Evolutionary conservation across 2,797 vertebrate species (phyloP).

Genomic region (Syncerus caffer): DNA sequence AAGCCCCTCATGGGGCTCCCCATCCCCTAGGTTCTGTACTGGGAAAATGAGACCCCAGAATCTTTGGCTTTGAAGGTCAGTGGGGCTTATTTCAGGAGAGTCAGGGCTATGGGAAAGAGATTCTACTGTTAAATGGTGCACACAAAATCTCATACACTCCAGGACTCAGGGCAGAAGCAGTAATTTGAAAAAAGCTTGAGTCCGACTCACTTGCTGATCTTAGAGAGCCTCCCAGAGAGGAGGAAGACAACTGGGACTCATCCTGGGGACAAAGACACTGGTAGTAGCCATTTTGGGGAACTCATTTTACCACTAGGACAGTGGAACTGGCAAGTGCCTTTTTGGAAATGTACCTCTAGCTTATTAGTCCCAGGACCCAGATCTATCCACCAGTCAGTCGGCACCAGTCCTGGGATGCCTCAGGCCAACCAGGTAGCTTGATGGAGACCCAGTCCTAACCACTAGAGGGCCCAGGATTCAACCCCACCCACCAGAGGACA

Average conservation of each 20-base stretch:
- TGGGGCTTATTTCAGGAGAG: not conserved
- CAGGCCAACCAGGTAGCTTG: not conserved
- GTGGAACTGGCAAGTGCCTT: not conserved
- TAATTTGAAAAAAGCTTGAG: not conserved
- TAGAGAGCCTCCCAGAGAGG: not conserved
- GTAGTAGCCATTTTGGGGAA: not conserved
- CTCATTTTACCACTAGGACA: not conserved
- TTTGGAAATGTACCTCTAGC: not conserved
- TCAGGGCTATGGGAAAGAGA: not conserved
- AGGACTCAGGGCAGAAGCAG: not conserved
- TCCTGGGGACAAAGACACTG: not conserved
- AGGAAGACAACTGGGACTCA: not conserved
- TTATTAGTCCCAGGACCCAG: not conserved
- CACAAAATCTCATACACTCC: not conserved
- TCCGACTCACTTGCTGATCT: not conserved
- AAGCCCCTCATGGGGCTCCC: not conserved
- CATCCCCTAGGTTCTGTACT: not conserved
- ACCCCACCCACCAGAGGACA: not conserved
- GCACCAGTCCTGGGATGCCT: not conserved
- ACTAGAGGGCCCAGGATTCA: not conserved
- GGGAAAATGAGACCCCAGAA: not conserved
- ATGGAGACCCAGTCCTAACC: not conserved
- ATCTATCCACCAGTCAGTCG: not conserved
- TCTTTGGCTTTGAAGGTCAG: not conserved
- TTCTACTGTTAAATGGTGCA: not conserved